A percentile compares a stretch with the other conserved stretches of the same genome.
Evolutionary conservation across 2,797 vertebrate genomes (phyloP).

Genomic region (Sphenodon punctatus): DNA sequence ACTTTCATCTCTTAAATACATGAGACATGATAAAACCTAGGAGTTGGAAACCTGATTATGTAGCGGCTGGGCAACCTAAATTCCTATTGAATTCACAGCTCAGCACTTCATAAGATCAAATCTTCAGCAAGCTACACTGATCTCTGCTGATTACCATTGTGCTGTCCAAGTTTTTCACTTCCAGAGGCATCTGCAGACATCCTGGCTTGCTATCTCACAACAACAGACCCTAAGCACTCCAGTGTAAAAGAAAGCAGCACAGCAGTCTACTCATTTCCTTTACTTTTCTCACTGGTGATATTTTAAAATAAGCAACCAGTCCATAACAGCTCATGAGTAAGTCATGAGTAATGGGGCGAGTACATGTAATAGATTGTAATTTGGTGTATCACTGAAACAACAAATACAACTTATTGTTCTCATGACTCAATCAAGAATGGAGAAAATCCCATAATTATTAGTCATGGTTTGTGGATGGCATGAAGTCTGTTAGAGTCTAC

Average conservation of each 20-base stretch:
- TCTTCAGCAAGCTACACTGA: background rate
- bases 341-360: background rate
- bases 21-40: background rate
- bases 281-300: constrained; percentile 12
- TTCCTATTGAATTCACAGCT: background rate
- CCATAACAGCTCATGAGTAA: background rate
- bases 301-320: constrained; percentile 3
- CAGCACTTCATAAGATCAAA: background rate
- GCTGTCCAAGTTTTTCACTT: constrained; percentile 27
- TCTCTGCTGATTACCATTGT: constrained; percentile 17
- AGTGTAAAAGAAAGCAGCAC: constrained; percentile 18
- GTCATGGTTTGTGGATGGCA: background rate
- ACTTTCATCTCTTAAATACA: background rate
- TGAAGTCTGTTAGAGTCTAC: background rate
- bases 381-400: background rate
- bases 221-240: constrained; percentile 57
- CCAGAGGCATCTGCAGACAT: constrained; percentile 7
- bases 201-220: constrained; percentile 59
- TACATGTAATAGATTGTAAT: background rate
- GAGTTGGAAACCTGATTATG: background rate
- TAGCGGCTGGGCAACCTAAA: background rate
- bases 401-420: background rate
- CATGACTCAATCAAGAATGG: background rate
- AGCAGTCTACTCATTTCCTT: constrained; percentile 48
- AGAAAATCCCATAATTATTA: background rate